Evolutionary conservation across 2,888 invertebrate species (phyloP).

Genomic region (Drosophila monieri): DNA sequence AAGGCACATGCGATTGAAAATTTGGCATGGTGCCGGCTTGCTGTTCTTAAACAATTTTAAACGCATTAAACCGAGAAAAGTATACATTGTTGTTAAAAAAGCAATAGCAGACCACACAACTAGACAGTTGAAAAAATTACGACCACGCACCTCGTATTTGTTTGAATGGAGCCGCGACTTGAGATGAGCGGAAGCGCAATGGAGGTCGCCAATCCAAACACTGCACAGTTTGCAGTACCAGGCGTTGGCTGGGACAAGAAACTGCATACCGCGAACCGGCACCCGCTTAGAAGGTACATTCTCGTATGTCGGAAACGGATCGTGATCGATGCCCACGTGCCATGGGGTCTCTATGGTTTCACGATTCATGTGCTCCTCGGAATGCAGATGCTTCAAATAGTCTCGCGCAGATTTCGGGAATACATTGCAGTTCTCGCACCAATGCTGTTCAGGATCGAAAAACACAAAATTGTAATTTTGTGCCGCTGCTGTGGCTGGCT

Average conservation of each 20-base stretch:
- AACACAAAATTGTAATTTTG: conserved; percentile 89
- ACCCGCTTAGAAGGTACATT: conserved; percentile 90
- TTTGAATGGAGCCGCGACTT: conserved; percentile 92
- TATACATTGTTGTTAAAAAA: not conserved
- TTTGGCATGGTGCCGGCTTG: not conserved
- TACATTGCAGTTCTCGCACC: conserved; percentile 94
- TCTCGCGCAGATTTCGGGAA: conserved; percentile 95
- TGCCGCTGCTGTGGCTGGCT: conserved; percentile 9
- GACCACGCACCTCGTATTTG: conserved; percentile 89
- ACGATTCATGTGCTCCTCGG: conserved; percentile 88
- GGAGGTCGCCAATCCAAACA: conserved; percentile 94
- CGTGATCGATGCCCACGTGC: conserved; percentile 80
- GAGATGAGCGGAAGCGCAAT: conserved; percentile 93
- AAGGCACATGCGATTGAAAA: not conserved
- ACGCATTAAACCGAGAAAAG: not conserved
- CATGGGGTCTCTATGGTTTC: conserved; percentile 82
- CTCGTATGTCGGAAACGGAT: conserved; percentile 88
- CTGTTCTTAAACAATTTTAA: not conserved
- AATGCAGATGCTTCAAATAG: conserved; percentile 92
- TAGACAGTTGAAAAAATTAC: too few relatives aligned
- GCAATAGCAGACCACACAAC: too few relatives aligned
- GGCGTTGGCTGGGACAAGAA: conserved; percentile 93
- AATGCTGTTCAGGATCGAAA: conserved; percentile 95
- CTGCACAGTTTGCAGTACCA: conserved; percentile 96
- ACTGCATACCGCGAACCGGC: conserved; percentile 93